Conservation (phyloP, 1,140 invertebrate species). For the Grapholita molesta region DNA sequence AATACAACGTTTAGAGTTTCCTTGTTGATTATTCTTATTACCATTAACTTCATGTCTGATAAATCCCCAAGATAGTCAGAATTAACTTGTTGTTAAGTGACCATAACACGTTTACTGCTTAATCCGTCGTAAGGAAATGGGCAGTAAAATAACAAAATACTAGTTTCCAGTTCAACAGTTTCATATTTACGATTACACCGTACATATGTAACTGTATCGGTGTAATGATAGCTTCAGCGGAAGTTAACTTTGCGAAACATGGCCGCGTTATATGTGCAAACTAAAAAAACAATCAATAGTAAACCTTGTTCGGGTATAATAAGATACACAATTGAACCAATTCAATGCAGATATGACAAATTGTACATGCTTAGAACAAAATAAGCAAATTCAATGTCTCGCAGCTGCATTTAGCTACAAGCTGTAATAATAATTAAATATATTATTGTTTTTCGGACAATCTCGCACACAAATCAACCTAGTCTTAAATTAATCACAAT, state of each 20-base stretch:
- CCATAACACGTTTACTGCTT: background rate
- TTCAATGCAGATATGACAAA: background rate
- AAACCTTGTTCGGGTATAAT: background rate
- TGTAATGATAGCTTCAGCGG: background rate
- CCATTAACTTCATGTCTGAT: background rate
- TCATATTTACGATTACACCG: background rate
- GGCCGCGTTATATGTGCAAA: background rate
- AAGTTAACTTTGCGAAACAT: background rate
- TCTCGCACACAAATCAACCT: no score
- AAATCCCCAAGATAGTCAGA: background rate
- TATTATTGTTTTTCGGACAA: no score
- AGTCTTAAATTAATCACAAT: no score
- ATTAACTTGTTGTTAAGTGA: background rate
- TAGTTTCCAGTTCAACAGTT: conserved; percentile 5
- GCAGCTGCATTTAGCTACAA: background rate
- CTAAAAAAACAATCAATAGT: background rate
- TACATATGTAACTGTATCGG: conserved; percentile 1
- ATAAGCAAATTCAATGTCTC: background rate
- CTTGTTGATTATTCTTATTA: background rate
- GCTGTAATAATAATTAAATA: no score
- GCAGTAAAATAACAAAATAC: conserved; percentile 6
- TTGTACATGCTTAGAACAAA: background rate
- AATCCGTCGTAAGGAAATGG: conserved; percentile 3
- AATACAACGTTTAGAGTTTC: background rate
- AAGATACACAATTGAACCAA: background rate